These are phyloP conservation scores for Heliopora coerulea DNA, from an alignment of 92 coral and sea anemone genomes.

Conservation along the genomic window DNA sequence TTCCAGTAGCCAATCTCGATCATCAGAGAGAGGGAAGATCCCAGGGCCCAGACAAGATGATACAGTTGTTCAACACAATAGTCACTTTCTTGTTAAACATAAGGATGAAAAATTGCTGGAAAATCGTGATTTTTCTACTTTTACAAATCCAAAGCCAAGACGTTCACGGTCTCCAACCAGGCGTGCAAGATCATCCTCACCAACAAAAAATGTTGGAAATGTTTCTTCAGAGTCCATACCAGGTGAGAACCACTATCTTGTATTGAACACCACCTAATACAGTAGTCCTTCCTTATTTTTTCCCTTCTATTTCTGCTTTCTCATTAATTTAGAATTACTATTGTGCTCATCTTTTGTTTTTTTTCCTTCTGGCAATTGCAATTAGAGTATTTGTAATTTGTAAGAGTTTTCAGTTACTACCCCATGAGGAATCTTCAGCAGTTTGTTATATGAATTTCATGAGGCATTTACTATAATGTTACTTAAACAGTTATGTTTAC, in stretches of 20 bases:
- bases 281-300: too few species aligned
- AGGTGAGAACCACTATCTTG: constrained; percentile 10
- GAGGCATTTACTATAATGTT: too few species aligned
- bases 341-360: too few species aligned
- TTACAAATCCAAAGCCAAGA: constrained; percentile 97
- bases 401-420: too few species aligned
- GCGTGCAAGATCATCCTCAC: constrained; percentile 83
- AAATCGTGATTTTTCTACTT: constrained; percentile 99
- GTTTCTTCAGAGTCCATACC: constrained; percentile 32
- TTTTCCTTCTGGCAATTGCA: too few species aligned
- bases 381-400: too few species aligned
- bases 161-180: constrained; percentile 89
- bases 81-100: constrained; percentile 86
- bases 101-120: constrained; percentile 81
- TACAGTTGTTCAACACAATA: constrained; percentile 64
- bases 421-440: too few species aligned
- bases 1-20: background rate
- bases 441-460: too few species aligned
- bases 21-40: background rate
- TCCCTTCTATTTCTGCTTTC: too few species aligned
- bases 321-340: too few species aligned
- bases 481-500: too few species aligned
- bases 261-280: too few species aligned
- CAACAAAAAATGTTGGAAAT: constrained; percentile 43
- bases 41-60: constrained; percentile 68